These are phyloP conservation scores for Chionodraco myersi DNA, from an alignment of 2,113 vertebrate species.

Conservation along the genomic window DNA sequence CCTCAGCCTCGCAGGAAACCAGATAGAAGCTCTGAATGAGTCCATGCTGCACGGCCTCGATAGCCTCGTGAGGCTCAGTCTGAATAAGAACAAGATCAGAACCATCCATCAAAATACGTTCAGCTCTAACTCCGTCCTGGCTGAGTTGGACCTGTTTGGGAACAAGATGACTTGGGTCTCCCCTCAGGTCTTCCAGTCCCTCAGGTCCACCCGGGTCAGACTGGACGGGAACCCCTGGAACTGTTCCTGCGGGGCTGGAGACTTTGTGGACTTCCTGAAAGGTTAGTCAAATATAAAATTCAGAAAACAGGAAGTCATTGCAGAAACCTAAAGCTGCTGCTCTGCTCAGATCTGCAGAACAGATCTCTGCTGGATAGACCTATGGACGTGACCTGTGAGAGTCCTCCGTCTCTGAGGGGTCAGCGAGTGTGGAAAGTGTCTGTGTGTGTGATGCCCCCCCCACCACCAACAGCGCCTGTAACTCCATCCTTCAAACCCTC, in stretches of 20 bases:
- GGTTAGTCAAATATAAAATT: conserved; percentile 57
- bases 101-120: conserved; percentile 60
- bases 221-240: conserved; percentile 81
- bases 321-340: not conserved
- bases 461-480: not conserved
- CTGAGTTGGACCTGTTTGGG: conserved; percentile 76
- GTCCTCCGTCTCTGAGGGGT: conserved; percentile 62
- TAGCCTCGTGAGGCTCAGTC: conserved; percentile 59
- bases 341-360: conserved; percentile 69
- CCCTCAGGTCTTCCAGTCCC: conserved; percentile 51
- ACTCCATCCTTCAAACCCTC: not conserved
- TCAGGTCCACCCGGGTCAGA: conserved; percentile 53
- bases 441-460: conserved; percentile 34
- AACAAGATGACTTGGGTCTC: conserved; percentile 75
- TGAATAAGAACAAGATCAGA: conserved; percentile 73
- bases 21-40: conserved; percentile 42
- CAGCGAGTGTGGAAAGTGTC: conserved; percentile 74
- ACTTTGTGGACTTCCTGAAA: conserved; percentile 73
- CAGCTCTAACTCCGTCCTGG: conserved; percentile 42
- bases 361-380: conserved; percentile 66
- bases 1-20: conserved; percentile 68
- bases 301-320: not conserved
- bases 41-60: conserved; percentile 44
- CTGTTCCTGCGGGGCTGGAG: conserved; percentile 76
- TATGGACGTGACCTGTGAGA: conserved; percentile 65